These are phyloP conservation scores for Lycodopsis pacificus DNA, from an alignment of 2,797 vertebrate species.

Conservation along the genomic window DNA sequence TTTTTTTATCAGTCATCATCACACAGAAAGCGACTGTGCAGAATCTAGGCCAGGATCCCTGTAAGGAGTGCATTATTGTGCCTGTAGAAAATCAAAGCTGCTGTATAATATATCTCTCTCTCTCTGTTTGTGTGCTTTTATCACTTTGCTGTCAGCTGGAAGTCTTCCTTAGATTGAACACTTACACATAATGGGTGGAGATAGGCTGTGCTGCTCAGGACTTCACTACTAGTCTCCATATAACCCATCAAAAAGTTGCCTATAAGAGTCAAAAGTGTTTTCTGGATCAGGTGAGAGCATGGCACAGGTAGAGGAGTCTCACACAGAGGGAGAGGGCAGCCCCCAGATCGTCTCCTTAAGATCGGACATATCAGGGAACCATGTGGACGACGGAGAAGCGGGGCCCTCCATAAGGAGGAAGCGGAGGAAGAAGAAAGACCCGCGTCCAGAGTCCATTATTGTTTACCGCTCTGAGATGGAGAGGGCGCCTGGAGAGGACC, in stretches of 20 bases:
- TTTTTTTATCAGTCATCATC: slow-evolving; percentile 8
- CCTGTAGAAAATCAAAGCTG: slow-evolving; percentile 13
- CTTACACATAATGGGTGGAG: slow-evolving; percentile 23
- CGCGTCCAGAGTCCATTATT: slow-evolving; percentile 95
- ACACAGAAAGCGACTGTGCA: slow-evolving; percentile 14
- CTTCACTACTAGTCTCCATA: slow-evolving; percentile 20
- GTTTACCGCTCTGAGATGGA: slow-evolving; percentile 94
- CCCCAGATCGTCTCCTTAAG: slow-evolving; percentile 85
- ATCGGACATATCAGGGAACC: slow-evolving; percentile 81
- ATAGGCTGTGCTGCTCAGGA: slow-evolving; percentile 10
- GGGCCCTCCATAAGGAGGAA: slow-evolving; percentile 90
- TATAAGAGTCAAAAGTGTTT: slow-evolving; percentile 8
- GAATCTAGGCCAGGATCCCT: slow-evolving; percentile 57
- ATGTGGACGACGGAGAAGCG: slow-evolving; percentile 79
- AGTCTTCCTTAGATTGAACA: background rate
- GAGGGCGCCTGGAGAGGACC: slow-evolving; percentile 86
- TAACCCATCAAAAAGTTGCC: background rate
- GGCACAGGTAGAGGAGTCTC: slow-evolving; percentile 81
- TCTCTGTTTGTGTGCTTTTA: background rate
- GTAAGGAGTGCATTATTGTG: slow-evolving; percentile 38
- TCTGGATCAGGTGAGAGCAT: slow-evolving; percentile 61
- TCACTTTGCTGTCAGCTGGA: slow-evolving; percentile 11
- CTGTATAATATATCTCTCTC: slow-evolving; percentile 14
- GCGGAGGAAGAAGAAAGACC: slow-evolving; percentile 93
- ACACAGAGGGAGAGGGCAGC: slow-evolving; percentile 86